Evolutionary conservation across 1,140 invertebrate species (phyloP).

Genomic region (Meloidogyne floridensis): DNA sequence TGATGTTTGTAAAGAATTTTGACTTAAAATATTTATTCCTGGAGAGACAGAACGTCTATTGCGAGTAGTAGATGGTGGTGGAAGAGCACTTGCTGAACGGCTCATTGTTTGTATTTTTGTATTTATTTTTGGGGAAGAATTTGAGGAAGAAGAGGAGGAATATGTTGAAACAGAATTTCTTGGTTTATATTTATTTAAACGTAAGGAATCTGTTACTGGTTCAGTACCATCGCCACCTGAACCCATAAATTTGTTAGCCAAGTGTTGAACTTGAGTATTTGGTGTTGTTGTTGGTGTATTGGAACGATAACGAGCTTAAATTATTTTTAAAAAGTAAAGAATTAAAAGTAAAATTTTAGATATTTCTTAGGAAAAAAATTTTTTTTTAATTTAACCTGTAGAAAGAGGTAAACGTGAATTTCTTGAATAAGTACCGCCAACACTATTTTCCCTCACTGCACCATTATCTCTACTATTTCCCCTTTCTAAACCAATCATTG

Average conservation of each 20-base stretch:
- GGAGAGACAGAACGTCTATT: constrained; percentile 1
- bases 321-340: background rate
- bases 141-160: background rate
- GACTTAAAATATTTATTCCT: background rate
- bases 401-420: constrained; percentile 19
- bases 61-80: background rate
- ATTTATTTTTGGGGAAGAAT: background rate
- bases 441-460: constrained; percentile 3
- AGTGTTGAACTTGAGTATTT: background rate
- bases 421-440: constrained; percentile 17
- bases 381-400: background rate
- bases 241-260: background rate
- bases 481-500: constrained; percentile 31
- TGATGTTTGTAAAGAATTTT: constrained; percentile 26
- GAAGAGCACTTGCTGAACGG: background rate
- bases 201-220: constrained; percentile 21
- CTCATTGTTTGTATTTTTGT: background rate
- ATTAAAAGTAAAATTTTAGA: background rate
- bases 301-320: constrained; percentile 21
- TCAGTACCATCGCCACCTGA: constrained; percentile 12
- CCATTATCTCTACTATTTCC: constrained; percentile 12
- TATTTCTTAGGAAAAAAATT: background rate
- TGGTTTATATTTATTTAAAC: constrained; percentile 30
- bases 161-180: background rate
- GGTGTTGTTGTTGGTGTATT: constrained; percentile 3